Conservation (phyloP, 2,797 vertebrate species). For the Channallabes apus region DNA sequence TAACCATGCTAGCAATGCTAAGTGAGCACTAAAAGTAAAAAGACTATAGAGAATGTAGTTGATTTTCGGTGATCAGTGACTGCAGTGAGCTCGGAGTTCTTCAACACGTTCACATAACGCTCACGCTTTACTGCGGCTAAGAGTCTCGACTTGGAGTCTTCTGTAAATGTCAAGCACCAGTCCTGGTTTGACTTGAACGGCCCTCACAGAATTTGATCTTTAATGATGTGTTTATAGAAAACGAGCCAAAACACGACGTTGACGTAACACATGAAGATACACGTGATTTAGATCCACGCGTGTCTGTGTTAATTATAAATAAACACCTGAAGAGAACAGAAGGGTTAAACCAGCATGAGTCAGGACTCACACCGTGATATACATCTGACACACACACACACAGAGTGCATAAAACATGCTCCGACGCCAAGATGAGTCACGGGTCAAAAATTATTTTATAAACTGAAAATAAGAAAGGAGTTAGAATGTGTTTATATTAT, state of each 20-base stretch:
- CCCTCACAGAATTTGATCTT: not conserved
- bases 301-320: not conserved
- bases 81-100: too few relatives aligned
- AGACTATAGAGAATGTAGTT: too few relatives aligned
- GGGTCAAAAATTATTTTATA: not conserved
- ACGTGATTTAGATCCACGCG: too few relatives aligned
- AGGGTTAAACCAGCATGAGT: constrained; percentile 1
- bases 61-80: too few relatives aligned
- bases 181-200: not conserved
- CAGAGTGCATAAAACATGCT: not conserved
- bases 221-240: not conserved
- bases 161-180: too few relatives aligned
- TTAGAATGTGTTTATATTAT: not conserved
- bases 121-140: too few relatives aligned
- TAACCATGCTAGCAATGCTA: not conserved
- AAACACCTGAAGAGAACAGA: constrained; percentile 2
- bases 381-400: constrained; percentile 27
- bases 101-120: too few relatives aligned
- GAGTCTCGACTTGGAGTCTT: too few relatives aligned
- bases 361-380: not conserved
- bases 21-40: not conserved
- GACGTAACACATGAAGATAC: too few relatives aligned
- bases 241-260: not conserved
- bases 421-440: not conserved
- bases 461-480: not conserved